Conservation (phyloP, 2,888 invertebrate genomes). For the Stenodema calcarata region DNA sequence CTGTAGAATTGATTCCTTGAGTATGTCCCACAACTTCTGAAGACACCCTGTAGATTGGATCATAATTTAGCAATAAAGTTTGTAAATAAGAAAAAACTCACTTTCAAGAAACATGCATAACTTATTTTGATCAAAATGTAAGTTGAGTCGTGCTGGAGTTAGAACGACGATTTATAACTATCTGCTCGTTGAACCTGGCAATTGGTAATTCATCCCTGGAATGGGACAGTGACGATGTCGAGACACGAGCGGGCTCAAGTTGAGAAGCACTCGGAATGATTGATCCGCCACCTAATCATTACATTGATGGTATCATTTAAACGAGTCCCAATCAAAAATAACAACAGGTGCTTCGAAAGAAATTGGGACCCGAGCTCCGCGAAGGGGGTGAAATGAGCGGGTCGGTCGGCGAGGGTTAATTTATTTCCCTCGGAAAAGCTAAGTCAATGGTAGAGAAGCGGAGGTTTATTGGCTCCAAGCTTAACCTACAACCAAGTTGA, state of each 20-base stretch:
- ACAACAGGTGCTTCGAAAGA: conserved; percentile 23
- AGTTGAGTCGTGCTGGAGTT: too few relatives aligned
- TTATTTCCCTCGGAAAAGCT: conserved; percentile 32
- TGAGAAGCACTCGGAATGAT: conserved; percentile 26
- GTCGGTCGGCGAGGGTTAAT: conserved; percentile 10
- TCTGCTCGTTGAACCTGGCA: too few relatives aligned
- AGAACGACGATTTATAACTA: too few relatives aligned
- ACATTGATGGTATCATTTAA: conserved; percentile 22
- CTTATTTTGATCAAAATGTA: too few relatives aligned
- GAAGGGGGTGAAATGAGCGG: background rate
- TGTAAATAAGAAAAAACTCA: too few relatives aligned
- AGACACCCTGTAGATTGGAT: background rate
- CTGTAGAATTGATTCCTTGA: background rate
- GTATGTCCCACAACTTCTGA: background rate
- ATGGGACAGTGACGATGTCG: too few relatives aligned
- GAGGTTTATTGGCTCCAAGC: conserved; percentile 38
- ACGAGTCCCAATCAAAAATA: conserved; percentile 23
- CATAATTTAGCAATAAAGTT: too few relatives aligned
- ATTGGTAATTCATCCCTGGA: too few relatives aligned
- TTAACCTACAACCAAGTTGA: conserved; percentile 45
- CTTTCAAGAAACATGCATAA: too few relatives aligned
- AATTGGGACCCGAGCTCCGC: background rate
- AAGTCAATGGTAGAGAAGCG: conserved; percentile 26
- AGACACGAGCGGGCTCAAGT: too few relatives aligned
- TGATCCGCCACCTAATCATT: conserved; percentile 27